Conservation (phyloP, 1,140 invertebrate species). For the Monomorium pharaonis region DNA sequence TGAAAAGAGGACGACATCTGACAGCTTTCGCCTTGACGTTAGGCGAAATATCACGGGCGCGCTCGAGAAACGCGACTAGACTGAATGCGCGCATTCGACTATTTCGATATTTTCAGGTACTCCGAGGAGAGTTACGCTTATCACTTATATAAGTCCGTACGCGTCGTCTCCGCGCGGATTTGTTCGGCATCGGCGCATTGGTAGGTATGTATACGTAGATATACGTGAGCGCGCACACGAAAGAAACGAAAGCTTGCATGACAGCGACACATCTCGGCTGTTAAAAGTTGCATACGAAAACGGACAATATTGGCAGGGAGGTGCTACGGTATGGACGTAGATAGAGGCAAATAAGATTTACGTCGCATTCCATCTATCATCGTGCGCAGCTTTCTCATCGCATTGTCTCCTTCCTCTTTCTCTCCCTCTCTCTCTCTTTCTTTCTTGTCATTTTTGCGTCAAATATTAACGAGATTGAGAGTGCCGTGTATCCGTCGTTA, state of each 20-base stretch:
- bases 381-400: conserved; percentile 1
- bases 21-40: neutral
- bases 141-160: conserved; percentile 46
- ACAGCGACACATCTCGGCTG: conserved; percentile 46
- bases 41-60: neutral
- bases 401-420: neutral
- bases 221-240: neutral
- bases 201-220: too few species aligned
- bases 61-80: neutral
- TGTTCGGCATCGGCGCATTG: neutral
- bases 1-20: neutral
- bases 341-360: conserved; percentile 55
- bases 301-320: conserved; percentile 28
- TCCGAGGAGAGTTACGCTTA: conserved; percentile 24
- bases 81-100: conserved; percentile 13
- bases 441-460: neutral
- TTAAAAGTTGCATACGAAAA: conserved; percentile 62
- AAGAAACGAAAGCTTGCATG: conserved; percentile 30
- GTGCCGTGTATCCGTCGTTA: conserved; percentile 10
- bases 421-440: neutral
- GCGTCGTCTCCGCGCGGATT: conserved; percentile 16
- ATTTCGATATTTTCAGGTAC: conserved; percentile 35
- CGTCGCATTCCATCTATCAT: conserved; percentile 15
- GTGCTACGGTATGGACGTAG: conserved; percentile 22
- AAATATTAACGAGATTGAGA: conserved; percentile 42